Percentiles rank a stretch among this genome's conserved stretches.
Evolutionary conservation across 2,888 invertebrate species (phyloP).

Genomic region (Caenorhabditis afra): DNA sequence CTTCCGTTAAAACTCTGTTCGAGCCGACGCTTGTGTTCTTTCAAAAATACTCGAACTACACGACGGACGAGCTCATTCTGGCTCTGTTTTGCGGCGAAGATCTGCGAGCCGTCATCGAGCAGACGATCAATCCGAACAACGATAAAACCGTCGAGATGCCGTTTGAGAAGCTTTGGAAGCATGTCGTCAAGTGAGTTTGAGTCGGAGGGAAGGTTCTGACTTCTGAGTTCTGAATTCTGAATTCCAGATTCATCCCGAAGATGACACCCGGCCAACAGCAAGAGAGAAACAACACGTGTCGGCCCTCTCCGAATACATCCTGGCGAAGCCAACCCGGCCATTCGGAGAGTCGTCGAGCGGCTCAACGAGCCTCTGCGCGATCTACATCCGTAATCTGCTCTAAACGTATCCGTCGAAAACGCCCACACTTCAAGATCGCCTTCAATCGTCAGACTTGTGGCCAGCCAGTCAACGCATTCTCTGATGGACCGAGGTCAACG

Average conservation of each 20-base stretch:
- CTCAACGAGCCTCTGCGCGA: constrained; percentile 67
- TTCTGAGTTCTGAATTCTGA: no score
- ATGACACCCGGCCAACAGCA: constrained; percentile 62
- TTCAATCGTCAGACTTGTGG: constrained; percentile 72
- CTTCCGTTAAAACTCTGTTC: constrained; percentile 38
- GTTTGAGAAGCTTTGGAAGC: constrained; percentile 60
- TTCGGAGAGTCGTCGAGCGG: constrained; percentile 66
- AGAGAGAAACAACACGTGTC: constrained; percentile 60
- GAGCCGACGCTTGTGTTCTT: constrained; percentile 40
- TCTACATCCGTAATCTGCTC: constrained; percentile 63
- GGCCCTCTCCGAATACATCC: constrained; percentile 74
- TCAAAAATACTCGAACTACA: constrained; percentile 47
- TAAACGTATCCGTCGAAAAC: constrained; percentile 67
- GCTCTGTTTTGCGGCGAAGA: constrained; percentile 62
- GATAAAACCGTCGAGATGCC: constrained; percentile 58
- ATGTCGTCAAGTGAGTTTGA: constrained; percentile 43
- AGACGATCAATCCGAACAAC: constrained; percentile 46
- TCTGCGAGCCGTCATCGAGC: constrained; percentile 43
- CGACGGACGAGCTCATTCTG: constrained; percentile 27
- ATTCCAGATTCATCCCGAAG: constrained; percentile 55
- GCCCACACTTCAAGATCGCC: constrained; percentile 66
- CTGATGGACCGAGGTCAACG: constrained; percentile 17
- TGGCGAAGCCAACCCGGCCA: constrained; percentile 73
- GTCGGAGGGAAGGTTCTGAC: no score
- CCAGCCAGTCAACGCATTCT: constrained; percentile 56